These are phyloP conservation scores for Vespertilio murinus DNA, from an alignment of 2,797 vertebrate genomes.

Conservation along the genomic window DNA sequence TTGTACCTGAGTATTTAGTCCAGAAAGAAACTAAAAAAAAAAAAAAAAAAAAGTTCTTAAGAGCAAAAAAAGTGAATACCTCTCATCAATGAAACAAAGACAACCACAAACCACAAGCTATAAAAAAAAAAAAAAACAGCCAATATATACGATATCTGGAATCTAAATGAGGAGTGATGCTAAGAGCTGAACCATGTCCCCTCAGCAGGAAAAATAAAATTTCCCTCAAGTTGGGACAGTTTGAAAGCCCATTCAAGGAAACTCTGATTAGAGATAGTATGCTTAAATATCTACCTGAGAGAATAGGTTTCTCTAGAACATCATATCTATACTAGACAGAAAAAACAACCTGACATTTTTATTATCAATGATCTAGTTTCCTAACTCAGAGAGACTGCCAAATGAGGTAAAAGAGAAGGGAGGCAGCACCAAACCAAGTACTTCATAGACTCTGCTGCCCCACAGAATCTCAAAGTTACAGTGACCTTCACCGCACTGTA, in stretches of 20 bases:
- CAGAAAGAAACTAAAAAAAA: constrained; percentile 34
- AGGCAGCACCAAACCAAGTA: not conserved
- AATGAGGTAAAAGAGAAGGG: not conserved
- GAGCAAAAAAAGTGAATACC: constrained; percentile 41
- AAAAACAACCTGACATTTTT: constrained; percentile 19
- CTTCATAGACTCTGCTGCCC: not conserved
- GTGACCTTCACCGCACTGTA: constrained; percentile 28
- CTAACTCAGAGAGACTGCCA: not conserved
- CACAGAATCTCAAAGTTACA: not conserved
- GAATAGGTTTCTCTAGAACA: constrained; percentile 9
- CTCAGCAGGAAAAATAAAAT: constrained; percentile 36
- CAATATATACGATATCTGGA: constrained; percentile 35
- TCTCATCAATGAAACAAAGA: constrained; percentile 64
- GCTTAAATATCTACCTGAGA: not conserved
- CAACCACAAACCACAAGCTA: constrained; percentile 65
- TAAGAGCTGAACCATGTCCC: not conserved
- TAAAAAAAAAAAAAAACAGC: not conserved
- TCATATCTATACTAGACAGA: not conserved
- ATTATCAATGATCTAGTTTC: not conserved
- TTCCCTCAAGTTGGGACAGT: not conserved
- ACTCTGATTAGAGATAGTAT: not conserved
- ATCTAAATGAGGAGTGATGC: constrained; percentile 43
- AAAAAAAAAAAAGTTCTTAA: not conserved
- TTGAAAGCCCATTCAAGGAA: constrained; percentile 20
- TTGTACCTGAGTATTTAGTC: not conserved